Base-by-base conservation (phyloP, 53 echinoderm and acorn worm genomes). In the Paelopatides confundens region DNA sequence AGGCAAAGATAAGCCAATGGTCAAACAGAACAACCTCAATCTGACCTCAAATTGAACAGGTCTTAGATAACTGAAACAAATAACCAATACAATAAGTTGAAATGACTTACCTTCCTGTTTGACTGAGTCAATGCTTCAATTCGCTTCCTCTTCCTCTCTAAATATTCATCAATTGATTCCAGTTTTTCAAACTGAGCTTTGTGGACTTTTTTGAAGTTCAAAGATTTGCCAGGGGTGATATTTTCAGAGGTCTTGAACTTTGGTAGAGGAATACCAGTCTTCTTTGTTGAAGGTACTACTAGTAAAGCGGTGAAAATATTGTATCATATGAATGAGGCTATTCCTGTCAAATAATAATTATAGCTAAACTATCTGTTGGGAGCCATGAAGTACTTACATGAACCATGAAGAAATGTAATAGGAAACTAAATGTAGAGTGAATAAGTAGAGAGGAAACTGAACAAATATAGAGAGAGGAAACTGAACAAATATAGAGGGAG, bases 161-260 rank as follows among this genome's bases (percentile, higher is more conserved):
- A 63, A 86, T 99, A 99, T 77, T 92, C 95, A 77, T 94, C 99
- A 52, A 99, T 99, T 43, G 95, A 95, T 85, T 99, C 99, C 94
- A 99, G 94, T 86, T 99, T 94, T 32, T 90, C 81, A 58, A 95
- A 91, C 12, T 89, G 86, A 54, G 88, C 87, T 65, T 94, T 87
- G 88, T 96, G 95, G 18, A 89, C 86, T 88, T 93, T 94, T 63
- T 71, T 82, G 91, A 95, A 99, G 91, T 99, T 92, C 11, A 83
- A 21, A 36, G 84, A 64, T 65, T 83, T 63, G 1, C 84, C 84
- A 36, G 84, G 84, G 0, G 84, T 83, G 26, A 62, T 13, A 27
- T 35, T 37, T 40, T 63, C 63, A 50, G 53, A 31, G 35, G 76
- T 3, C 35, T 38, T 63, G 26, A 83, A 2, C 36, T 83, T 83